Percentiles rank a stretch among this genome's conserved stretches.
These are phyloP conservation scores for Vanessa atalanta DNA, from an alignment of 1,140 invertebrate genomes.

Conservation along the genomic window DNA sequence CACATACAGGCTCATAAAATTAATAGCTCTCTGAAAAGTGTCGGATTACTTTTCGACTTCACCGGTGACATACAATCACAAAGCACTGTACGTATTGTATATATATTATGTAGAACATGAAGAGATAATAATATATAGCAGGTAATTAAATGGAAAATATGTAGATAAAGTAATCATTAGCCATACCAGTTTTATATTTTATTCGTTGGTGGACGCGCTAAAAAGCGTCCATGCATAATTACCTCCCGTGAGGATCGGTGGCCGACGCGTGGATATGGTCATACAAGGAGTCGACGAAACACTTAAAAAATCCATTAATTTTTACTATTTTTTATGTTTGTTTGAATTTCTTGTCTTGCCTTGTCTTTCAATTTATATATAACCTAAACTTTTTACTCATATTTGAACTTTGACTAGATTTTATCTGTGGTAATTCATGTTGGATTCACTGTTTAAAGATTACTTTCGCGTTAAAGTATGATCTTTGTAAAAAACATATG, in stretches of 20 bases:
- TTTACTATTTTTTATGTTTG: not conserved
- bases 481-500: no score
- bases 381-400: no score
- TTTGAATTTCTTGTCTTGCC: no score
- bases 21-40: no score
- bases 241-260: slow-evolving; percentile 72
- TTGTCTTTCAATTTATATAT: no score
- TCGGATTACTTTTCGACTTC: no score
- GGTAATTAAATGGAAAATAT: slow-evolving; percentile 18
- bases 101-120: not conserved
- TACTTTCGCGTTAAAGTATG: no score
- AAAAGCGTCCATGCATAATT: slow-evolving; percentile 79
- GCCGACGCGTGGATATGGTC: slow-evolving; percentile 45
- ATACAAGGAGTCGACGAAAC: slow-evolving; percentile 42
- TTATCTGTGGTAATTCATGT: no score
- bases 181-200: slow-evolving; percentile 74
- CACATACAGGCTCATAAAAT: no score
- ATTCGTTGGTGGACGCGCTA: slow-evolving; percentile 72
- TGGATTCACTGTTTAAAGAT: no score
- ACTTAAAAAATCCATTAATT: not conserved
- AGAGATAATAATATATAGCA: not conserved
- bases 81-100: not conserved
- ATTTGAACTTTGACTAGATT: no score
- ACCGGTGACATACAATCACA: no score
- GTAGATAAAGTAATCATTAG: slow-evolving; percentile 62